phyloP scores from a whole-genome alignment of 23 tunicate genomes.

The Corella eumyota region DNA sequence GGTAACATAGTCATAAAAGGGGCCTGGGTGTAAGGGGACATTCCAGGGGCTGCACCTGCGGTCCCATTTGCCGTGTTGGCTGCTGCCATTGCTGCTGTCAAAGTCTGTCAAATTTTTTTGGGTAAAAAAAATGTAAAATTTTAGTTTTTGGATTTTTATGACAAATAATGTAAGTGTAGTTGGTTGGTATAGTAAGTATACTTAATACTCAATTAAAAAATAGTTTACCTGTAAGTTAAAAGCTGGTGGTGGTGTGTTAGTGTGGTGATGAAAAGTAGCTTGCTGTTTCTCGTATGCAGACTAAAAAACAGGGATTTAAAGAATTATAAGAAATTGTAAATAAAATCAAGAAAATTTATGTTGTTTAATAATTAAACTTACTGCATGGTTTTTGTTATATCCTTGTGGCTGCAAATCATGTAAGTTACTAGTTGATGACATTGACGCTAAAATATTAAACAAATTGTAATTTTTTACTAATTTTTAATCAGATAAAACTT shows the following conservation, averaged over 20 bases:
- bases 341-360: neutral
- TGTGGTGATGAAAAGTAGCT: slow-evolving; percentile 68
- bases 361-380: slow-evolving; percentile 6
- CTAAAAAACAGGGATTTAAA: slow-evolving; percentile 16
- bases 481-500: no score
- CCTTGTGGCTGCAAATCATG: slow-evolving; percentile 59
- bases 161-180: no score
- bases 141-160: no score
- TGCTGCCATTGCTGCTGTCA: slow-evolving; percentile 89
- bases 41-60: slow-evolving; percentile 62
- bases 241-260: slow-evolving; percentile 80
- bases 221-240: slow-evolving; percentile 61
- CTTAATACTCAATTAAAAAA: no score
- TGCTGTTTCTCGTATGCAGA: slow-evolving; percentile 70
- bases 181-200: no score
- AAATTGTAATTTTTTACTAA: no score
- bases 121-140: no score
- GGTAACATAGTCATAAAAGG: slow-evolving; percentile 85
- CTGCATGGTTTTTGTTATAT: slow-evolving; percentile 58
- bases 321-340: neutral
- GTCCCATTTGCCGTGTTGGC: slow-evolving; percentile 40
- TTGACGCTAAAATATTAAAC: slow-evolving; percentile 52
- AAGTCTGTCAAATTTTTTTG: no score
- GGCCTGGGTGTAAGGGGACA: slow-evolving; percentile 73
- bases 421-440: slow-evolving; percentile 54